phyloP scores from a whole-genome alignment of 2,888 invertebrate genomes.

The Timema podura region DNA sequence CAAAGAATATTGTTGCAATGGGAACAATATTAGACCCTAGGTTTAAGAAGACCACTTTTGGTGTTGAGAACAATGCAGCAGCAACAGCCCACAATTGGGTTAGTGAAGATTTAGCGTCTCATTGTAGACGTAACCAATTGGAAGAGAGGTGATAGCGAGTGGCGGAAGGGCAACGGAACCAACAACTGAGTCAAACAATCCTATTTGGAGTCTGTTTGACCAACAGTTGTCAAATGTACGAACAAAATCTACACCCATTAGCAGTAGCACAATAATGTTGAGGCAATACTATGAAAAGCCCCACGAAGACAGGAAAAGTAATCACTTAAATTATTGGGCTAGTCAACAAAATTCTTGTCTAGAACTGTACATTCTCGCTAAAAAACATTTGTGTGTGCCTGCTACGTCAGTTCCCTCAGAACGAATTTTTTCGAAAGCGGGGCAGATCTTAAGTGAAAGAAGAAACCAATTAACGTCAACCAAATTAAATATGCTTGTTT shows the following conservation, averaged over 20 bases:
- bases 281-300: not conserved
- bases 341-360: not conserved
- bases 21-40: too few relatives aligned
- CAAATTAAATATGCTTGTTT: too few relatives aligned
- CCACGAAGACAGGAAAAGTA: not conserved
- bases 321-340: not conserved
- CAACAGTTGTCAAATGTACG: not conserved
- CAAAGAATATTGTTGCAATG: too few relatives aligned
- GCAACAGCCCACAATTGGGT: too few relatives aligned
- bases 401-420: slow-evolving; percentile 2
- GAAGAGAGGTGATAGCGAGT: too few relatives aligned
- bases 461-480: not conserved
- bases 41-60: too few relatives aligned
- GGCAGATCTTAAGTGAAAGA: not conserved
- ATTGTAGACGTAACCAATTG: too few relatives aligned
- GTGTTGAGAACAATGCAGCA: too few relatives aligned
- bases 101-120: too few relatives aligned
- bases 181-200: not conserved
- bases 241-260: not conserved
- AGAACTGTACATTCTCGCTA: not conserved
- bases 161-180: too few relatives aligned
- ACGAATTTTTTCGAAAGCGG: not conserved
- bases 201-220: not conserved
- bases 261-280: not conserved
- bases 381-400: not conserved